Conservation (phyloP, 2,113 vertebrate species). For the Lophura nycthemera region DNA sequence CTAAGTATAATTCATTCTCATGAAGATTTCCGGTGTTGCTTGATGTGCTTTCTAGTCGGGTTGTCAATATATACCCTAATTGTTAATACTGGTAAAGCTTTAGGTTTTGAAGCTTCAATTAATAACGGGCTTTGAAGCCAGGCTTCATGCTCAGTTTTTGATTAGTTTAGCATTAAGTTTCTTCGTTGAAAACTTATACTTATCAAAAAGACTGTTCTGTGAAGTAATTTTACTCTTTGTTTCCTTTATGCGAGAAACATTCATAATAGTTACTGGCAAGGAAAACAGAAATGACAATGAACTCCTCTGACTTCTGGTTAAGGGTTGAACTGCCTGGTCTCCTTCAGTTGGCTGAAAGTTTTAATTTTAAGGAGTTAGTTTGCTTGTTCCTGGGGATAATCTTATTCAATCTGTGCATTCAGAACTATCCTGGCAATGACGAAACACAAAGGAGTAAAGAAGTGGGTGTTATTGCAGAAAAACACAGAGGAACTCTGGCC, state of each 20-base stretch:
- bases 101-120: not conserved
- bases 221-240: not conserved
- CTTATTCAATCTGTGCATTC: not conserved
- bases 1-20: not conserved
- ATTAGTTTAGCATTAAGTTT: not conserved
- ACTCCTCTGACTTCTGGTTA: not conserved
- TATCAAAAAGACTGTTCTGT: not conserved
- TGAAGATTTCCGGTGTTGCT: not conserved
- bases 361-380: constrained; percentile 4
- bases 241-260: not conserved
- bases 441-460: not conserved
- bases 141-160: not conserved
- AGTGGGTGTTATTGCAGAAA: not conserved
- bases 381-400: not conserved
- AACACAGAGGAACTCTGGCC: not conserved
- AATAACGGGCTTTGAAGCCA: not conserved
- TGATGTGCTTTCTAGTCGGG: not conserved
- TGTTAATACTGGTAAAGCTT: not conserved
- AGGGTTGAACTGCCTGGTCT: not conserved
- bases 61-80: not conserved
- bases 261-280: not conserved
- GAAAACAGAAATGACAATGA: not conserved
- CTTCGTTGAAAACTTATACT: not conserved
- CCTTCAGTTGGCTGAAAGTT: not conserved
- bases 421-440: not conserved